Evolutionary conservation across 2,888 invertebrate genomes (phyloP).

Genomic region (Cheilosia vulpina): DNA sequence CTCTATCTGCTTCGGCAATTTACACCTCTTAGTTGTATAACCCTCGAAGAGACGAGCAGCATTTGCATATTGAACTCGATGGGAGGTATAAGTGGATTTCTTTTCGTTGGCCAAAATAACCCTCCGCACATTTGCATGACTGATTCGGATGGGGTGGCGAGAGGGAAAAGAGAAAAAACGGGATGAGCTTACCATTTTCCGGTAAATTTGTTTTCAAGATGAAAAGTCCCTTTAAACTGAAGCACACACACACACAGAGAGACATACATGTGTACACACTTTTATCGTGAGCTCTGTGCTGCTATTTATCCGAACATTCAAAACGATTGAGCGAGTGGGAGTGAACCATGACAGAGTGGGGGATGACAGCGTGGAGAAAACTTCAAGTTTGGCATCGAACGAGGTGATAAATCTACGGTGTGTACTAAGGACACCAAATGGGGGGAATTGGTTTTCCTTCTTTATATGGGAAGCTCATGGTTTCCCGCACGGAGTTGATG

Average conservation of each 20-base stretch:
- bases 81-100: slow-evolving; percentile 9
- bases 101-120: slow-evolving; percentile 25
- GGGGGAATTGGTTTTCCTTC: slow-evolving; percentile 59
- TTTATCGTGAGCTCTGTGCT: slow-evolving; percentile 56
- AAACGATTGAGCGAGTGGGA: slow-evolving; percentile 48
- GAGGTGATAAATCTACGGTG: slow-evolving; percentile 72
- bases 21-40: slow-evolving; percentile 63
- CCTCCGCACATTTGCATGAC: slow-evolving; percentile 61
- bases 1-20: slow-evolving; percentile 52
- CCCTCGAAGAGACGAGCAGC: slow-evolving; percentile 42
- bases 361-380: slow-evolving; percentile 16
- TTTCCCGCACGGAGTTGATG: slow-evolving; percentile 60
- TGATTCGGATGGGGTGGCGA: slow-evolving; percentile 34
- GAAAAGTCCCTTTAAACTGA: slow-evolving; percentile 61
- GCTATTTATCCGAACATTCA: slow-evolving; percentile 68
- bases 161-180: background rate
- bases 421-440: slow-evolving; percentile 23
- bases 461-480: slow-evolving; percentile 32
- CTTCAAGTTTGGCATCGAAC: slow-evolving; percentile 69
- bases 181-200: slow-evolving; percentile 70
- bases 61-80: slow-evolving; percentile 62
- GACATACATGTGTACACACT: background rate
- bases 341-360: background rate
- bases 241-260: slow-evolving; percentile 1
- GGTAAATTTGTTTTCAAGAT: slow-evolving; percentile 74